Base-by-base conservation (phyloP, 2,113 vertebrate genomes). In the Circaetus cinerascens region DNA sequence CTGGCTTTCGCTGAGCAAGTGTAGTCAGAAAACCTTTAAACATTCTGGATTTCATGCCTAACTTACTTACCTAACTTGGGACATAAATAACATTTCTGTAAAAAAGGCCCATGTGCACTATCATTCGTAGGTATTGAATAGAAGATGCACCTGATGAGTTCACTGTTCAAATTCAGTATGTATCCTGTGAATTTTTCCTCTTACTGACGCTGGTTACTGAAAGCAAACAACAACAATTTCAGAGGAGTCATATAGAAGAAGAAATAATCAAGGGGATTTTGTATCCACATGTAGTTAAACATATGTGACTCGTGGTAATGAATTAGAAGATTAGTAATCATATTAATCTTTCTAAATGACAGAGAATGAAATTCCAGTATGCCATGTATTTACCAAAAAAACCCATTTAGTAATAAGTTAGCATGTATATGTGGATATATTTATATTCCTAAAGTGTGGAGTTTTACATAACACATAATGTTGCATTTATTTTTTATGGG, bases 111-210 rank as follows among this genome's bases (percentile, higher is more conserved):
- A 13, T 8, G 40, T 53, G 29, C 18, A 15, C 13, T 68, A 2
- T 34, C 3, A 0, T 51, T 69, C 13, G 17, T 55, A 0, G 0
- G 2, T 9, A 55, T 0, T 55, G 59, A 57, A 45, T 18, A 71
- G 51, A 71, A 67, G 26, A 45, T 26, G 8, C 5, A 84, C 25
- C 19, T 88, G 11, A 29, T 71, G 45, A 88, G 32, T 57, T 74
- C 10, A 11, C 11, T 57, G 32, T 38, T 71, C 59, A 53, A 18
- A 40, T 67, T 62, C 41, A 41, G 9, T 22, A 26, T 36, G 26
- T 27, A 36, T 14, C 46, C 45, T 72, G 29, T 53, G 63, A 71
- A 57, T 43, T 51, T 68, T 64, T 77, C 7, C 15, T 82, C 32
- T 91, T 50, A 26, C 5, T 88, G 34, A 17, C 5, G 0, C 40